A percentile compares a stretch with the other conserved stretches of the same genome.
These are phyloP conservation scores for Mylabris phalerata DNA, from an alignment of 1,140 invertebrate species.

Conservation along the genomic window DNA sequence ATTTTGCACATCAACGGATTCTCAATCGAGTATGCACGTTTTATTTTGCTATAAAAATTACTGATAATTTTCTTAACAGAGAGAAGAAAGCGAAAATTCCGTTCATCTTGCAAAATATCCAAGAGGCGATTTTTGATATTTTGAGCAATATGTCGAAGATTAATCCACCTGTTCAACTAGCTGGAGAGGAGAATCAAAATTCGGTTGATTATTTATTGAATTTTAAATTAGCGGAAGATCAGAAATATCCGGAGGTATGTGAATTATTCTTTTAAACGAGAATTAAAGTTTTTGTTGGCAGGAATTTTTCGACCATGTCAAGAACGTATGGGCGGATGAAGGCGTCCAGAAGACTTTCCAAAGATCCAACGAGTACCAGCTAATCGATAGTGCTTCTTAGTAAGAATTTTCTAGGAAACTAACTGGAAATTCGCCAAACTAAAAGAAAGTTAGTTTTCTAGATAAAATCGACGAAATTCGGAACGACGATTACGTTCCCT, in stretches of 20 bases:
- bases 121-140: constrained; percentile 60
- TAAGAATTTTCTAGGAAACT: constrained; percentile 40
- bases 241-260: constrained; percentile 45
- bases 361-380: constrained; percentile 69
- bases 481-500: constrained; percentile 54
- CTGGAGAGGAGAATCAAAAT: constrained; percentile 42
- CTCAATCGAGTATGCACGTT: constrained; percentile 49
- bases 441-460: constrained; percentile 52
- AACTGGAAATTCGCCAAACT: neutral
- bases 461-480: constrained; percentile 55
- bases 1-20: constrained; percentile 69
- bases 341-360: constrained; percentile 64
- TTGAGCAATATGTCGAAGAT: constrained; percentile 50
- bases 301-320: constrained; percentile 62
- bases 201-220: constrained; percentile 52
- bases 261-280: constrained; percentile 44
- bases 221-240: constrained; percentile 35
- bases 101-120: constrained; percentile 58
- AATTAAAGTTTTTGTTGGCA: constrained; percentile 33
- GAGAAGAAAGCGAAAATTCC: constrained; percentile 56
- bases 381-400: constrained; percentile 79
- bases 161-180: constrained; percentile 43
- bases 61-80: constrained; percentile 39
- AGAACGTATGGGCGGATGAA: constrained; percentile 53
- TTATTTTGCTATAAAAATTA: neutral